Conservation (phyloP, 2,888 invertebrate genomes). For the Melitaea athalia region DNA sequence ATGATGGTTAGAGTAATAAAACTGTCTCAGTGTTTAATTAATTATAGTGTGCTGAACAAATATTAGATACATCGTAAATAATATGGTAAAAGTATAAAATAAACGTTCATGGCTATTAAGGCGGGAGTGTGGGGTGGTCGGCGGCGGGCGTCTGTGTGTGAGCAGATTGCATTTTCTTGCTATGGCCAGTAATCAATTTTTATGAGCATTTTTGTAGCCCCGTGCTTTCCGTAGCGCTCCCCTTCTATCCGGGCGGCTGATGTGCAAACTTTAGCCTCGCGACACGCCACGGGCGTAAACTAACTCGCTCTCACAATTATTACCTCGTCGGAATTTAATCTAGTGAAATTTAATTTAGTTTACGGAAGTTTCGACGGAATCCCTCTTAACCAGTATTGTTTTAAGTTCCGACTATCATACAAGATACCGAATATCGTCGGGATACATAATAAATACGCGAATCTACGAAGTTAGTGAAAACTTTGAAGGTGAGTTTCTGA, state of each 20-base stretch:
- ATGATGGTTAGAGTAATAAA: slow-evolving; percentile 13
- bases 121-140: slow-evolving; percentile 43
- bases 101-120: slow-evolving; percentile 66
- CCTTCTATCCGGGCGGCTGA: slow-evolving; percentile 39
- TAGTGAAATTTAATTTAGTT: slow-evolving; percentile 40
- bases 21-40: slow-evolving; percentile 25
- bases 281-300: slow-evolving; percentile 34
- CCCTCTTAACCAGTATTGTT: slow-evolving; percentile 34
- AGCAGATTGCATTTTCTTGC: slow-evolving; percentile 78
- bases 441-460: slow-evolving; percentile 30
- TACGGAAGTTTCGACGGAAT: slow-evolving; percentile 38
- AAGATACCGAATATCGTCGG: slow-evolving; percentile 28
- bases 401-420: slow-evolving; percentile 30
- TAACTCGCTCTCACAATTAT: slow-evolving; percentile 37
- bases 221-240: slow-evolving; percentile 44
- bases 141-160: slow-evolving; percentile 45
- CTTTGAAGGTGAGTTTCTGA: slow-evolving; percentile 19
- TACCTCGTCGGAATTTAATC: slow-evolving; percentile 41
- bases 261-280: slow-evolving; percentile 40
- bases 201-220: slow-evolving; percentile 73
- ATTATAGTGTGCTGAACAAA: slow-evolving; percentile 36
- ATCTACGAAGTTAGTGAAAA: slow-evolving; percentile 21
- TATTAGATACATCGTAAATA: slow-evolving; percentile 53
- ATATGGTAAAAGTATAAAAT: slow-evolving; percentile 66
- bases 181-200: slow-evolving; percentile 78